A percentile compares a stretch with the other conserved stretches of the same genome.
Evolutionary conservation across 2,888 invertebrate species (phyloP).

Genomic region (Prosapia bicincta): DNA sequence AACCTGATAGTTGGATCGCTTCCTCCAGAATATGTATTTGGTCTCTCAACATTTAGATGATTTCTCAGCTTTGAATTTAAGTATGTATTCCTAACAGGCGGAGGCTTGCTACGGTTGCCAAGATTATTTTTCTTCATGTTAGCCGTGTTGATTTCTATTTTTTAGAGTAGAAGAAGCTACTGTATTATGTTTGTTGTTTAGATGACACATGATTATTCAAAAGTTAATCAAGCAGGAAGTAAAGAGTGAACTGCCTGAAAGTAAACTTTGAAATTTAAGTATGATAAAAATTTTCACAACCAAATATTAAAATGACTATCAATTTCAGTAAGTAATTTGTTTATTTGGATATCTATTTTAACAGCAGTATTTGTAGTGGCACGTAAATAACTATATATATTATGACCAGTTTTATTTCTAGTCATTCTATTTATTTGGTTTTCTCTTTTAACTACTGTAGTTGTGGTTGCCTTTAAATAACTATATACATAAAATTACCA

Average conservation of each 20-base stretch:
- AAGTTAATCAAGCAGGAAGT: neutral
- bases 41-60: slow-evolving; percentile 35
- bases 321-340: too few relatives aligned
- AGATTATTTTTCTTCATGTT: slow-evolving; percentile 40
- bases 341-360: too few relatives aligned
- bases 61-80: slow-evolving; percentile 34
- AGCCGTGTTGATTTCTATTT: slow-evolving; percentile 27
- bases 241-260: neutral
- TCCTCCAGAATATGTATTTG: slow-evolving; percentile 29
- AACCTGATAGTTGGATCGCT: slow-evolving; percentile 19
- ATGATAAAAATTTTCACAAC: too few relatives aligned
- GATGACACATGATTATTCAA: neutral
- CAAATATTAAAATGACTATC: too few relatives aligned
- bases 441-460: too few relatives aligned
- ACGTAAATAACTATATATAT: too few relatives aligned
- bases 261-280: neutral
- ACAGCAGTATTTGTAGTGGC: too few relatives aligned
- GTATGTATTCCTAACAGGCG: slow-evolving; percentile 39
- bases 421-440: too few relatives aligned
- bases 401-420: too few relatives aligned
- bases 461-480: too few relatives aligned
- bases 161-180: neutral
- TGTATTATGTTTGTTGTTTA: neutral
- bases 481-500: too few relatives aligned
- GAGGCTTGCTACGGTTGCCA: slow-evolving; percentile 40